Conservation (phyloP, 2,113 vertebrate species). For the Microtus oregoni region DNA sequence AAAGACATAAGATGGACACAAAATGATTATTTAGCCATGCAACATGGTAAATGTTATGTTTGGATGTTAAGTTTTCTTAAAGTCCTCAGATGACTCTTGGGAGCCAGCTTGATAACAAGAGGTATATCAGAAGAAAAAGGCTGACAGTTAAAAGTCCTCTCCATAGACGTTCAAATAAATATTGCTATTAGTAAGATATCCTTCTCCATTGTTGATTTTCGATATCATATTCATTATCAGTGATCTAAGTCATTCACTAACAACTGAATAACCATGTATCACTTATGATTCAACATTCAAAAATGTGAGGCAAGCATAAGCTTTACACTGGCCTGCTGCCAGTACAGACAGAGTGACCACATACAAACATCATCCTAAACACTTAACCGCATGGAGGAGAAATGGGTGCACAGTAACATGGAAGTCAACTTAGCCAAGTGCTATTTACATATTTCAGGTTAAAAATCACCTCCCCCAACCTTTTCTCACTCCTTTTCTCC, state of each 20-base stretch:
- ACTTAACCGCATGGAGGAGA: not conserved
- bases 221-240: not conserved
- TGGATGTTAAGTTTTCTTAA: not conserved
- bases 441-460: conserved; percentile 34
- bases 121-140: not conserved
- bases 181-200: not conserved
- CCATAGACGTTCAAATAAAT: not conserved
- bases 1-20: not conserved
- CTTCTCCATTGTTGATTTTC: not conserved
- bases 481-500: rapidly evolving
- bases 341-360: not conserved
- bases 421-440: not conserved
- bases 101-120: not conserved
- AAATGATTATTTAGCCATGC: not conserved
- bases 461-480: not conserved
- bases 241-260: not conserved
- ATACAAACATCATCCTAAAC: not conserved
- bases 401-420: not conserved
- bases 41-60: not conserved
- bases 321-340: not conserved
- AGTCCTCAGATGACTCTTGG: not conserved
- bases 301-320: not conserved
- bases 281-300: not conserved
- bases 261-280: not conserved
- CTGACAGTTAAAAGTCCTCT: not conserved